phyloP scores from a whole-genome alignment of 2,113 vertebrate genomes.

The Coregonus clupeaformis region DNA sequence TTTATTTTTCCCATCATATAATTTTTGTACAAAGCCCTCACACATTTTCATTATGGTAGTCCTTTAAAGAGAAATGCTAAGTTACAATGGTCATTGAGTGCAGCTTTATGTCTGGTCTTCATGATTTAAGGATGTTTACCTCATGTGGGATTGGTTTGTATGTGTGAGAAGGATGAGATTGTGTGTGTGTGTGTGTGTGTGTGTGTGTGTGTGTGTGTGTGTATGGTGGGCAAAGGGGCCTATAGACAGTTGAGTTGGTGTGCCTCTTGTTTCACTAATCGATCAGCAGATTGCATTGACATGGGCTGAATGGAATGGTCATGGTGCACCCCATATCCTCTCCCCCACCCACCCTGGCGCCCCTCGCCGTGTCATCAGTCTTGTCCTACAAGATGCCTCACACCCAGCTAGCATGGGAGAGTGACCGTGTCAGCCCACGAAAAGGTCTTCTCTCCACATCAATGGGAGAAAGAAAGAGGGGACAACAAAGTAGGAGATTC shows the following conservation, averaged over 20 bases:
- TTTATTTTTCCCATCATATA: too few species aligned
- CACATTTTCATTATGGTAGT: slow-evolving; percentile 16
- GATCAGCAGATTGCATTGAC: slow-evolving; percentile 80
- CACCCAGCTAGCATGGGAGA: slow-evolving; percentile 82
- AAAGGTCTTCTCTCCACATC: slow-evolving; percentile 57
- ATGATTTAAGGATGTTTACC: slow-evolving; percentile 35
- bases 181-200: slow-evolving; percentile 23
- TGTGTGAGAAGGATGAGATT: slow-evolving; percentile 3
- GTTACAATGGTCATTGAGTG: slow-evolving; percentile 33
- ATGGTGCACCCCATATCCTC: slow-evolving; percentile 46
- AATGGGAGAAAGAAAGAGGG: slow-evolving; percentile 56
- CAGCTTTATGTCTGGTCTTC: slow-evolving; percentile 37
- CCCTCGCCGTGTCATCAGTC: slow-evolving; percentile 75
- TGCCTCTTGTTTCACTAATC: slow-evolving; percentile 74
- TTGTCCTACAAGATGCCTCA: slow-evolving; percentile 80
- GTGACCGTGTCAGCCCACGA: slow-evolving; percentile 66
- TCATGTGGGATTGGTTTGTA: slow-evolving; percentile 20
- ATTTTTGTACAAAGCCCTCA: background rate
- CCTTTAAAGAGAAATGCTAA: slow-evolving; percentile 37
- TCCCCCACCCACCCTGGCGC: slow-evolving; percentile 43
- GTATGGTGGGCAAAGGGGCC: slow-evolving; percentile 31
- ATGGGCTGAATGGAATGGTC: slow-evolving; percentile 65
- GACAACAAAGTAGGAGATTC: slow-evolving; percentile 77
- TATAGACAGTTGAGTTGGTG: slow-evolving; percentile 55
- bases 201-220: slow-evolving; percentile 22